Evolutionary conservation across 2,797 vertebrate genomes (phyloP), one percentile per base, ranked within the genome.

Genomic region (Rhincodon typus): DNA sequence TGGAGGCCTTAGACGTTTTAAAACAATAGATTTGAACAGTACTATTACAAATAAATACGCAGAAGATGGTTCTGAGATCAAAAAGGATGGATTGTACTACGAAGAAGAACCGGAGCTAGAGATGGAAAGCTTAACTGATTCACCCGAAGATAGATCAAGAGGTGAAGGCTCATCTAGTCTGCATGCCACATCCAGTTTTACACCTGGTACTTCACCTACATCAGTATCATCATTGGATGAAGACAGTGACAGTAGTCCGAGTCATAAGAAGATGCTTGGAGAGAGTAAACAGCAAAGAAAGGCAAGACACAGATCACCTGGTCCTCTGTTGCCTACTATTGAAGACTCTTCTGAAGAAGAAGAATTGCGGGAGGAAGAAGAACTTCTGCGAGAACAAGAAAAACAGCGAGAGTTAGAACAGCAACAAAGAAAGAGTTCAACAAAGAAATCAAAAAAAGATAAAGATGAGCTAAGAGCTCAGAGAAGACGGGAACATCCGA

Each of bases 341-440:
- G 99, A 99, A 97, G 98, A 99, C 97, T 99, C 99, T 7, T 99
- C 99, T 57, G 99, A 99, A 96, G 99, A 99, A 96, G 99, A 99
- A 96, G 98, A 98, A 95, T 96, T 98, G 42, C 97, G 97, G 90
- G 99, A 99, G 96, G 99, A 99, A 96, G 98, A 99, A 96, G 99
- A 99, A 69, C 97, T 99, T 62, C 97, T 99, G 95, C 99, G 98
- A 96, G 99, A 99, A 96, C 99, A 98, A 96, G 98, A 98, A 96
- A 99, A 99, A 96, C 99, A 99, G 82, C 97, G 97, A 90, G 98
- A 98, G 96, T 96, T 97, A 96, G 98, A 98, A 95, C 98, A 98
- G 95, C 97, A 97, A 87, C 98, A 98, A 97, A 97, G 97, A 95
- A 99, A 98, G 96, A 98, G 98, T 96, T 98, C 98, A 19, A 99